Percentiles rank a stretch among this genome's conserved stretches.
Conservation (phyloP, 2,888 invertebrate genomes). For the Chymomyza procnemis region DNA sequence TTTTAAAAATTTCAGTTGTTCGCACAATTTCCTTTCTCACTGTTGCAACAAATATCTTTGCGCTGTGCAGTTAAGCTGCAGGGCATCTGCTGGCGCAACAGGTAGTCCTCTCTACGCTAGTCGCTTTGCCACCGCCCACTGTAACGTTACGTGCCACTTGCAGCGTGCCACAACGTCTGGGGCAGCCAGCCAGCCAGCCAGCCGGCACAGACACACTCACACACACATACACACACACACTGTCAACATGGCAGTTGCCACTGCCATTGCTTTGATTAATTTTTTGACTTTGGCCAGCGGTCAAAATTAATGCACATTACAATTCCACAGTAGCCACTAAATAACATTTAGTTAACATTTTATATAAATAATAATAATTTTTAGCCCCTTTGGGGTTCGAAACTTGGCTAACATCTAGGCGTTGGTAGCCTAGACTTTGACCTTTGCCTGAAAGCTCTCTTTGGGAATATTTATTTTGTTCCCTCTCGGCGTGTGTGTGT, state of each 20-base stretch:
- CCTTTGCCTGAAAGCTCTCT: constrained; percentile 36
- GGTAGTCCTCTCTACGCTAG: neutral
- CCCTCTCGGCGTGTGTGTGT: constrained; percentile 28
- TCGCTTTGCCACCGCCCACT: constrained; percentile 21
- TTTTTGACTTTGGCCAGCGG: constrained; percentile 3
- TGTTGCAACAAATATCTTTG: constrained; percentile 28
- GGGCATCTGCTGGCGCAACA: constrained; percentile 26
- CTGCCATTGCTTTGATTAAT: neutral
- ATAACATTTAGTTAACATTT: neutral
- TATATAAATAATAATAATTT: neutral
- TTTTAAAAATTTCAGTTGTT: too few relatives aligned
- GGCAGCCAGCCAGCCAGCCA: constrained; percentile 3
- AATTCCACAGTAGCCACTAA: neutral
- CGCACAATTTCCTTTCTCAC: neutral
- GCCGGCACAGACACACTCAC: neutral
- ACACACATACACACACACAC: neutral
- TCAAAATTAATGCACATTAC: neutral
- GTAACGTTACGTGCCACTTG: neutral
- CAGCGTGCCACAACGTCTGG: neutral
- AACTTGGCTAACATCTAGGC: constrained; percentile 37
- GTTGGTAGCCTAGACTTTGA: neutral
- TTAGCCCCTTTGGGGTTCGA: constrained; percentile 25
- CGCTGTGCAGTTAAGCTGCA: constrained; percentile 19
- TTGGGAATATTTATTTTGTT: constrained; percentile 40
- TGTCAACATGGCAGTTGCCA: neutral